phyloP scores from a whole-genome alignment of 1,140 invertebrate genomes.

The Vanessa tameamea region DNA sequence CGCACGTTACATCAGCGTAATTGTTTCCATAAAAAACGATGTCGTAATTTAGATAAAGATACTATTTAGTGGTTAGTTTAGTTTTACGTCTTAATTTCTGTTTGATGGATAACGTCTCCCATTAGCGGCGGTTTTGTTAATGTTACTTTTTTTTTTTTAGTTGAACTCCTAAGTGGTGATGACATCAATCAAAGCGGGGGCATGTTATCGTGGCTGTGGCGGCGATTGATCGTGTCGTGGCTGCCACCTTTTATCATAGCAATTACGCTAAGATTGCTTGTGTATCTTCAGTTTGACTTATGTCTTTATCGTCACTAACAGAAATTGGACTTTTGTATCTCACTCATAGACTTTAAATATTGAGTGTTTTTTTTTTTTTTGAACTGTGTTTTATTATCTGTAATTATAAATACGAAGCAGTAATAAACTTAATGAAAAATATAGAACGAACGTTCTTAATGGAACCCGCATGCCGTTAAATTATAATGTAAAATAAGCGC shows the following conservation, averaged over 20 bases:
- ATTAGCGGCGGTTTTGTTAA: slow-evolving; percentile 60
- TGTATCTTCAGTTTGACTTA: slow-evolving; percentile 43
- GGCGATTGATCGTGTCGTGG: slow-evolving; percentile 66
- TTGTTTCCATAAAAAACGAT: slow-evolving; percentile 62
- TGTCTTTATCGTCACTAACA: slow-evolving; percentile 43
- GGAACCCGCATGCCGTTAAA: slow-evolving; percentile 54
- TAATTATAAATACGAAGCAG: slow-evolving; percentile 2
- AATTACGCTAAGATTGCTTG: slow-evolving; percentile 53
- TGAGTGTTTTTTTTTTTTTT: neutral
- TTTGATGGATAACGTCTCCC: slow-evolving; percentile 75
- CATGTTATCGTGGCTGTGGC: slow-evolving; percentile 60
- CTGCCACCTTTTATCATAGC: slow-evolving; percentile 63
- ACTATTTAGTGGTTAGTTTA: slow-evolving; percentile 48
- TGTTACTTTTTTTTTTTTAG: slow-evolving; percentile 54
- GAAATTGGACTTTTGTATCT: neutral
- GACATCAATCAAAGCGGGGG: slow-evolving; percentile 67
- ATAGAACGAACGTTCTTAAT: slow-evolving; percentile 28
- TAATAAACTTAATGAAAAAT: slow-evolving; percentile 9
- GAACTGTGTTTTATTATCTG: neutral
- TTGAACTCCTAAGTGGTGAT: slow-evolving; percentile 63
- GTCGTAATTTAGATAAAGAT: slow-evolving; percentile 68
- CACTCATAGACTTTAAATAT: neutral
- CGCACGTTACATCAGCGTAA: slow-evolving; percentile 45
- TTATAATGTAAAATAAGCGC: slow-evolving; percentile 55
- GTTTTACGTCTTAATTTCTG: slow-evolving; percentile 68